Percentiles rank a stretch among this genome's conserved stretches.
phyloP scores from a whole-genome alignment of 2,797 vertebrate species.

The Phrynocephalus vlangalii region DNA sequence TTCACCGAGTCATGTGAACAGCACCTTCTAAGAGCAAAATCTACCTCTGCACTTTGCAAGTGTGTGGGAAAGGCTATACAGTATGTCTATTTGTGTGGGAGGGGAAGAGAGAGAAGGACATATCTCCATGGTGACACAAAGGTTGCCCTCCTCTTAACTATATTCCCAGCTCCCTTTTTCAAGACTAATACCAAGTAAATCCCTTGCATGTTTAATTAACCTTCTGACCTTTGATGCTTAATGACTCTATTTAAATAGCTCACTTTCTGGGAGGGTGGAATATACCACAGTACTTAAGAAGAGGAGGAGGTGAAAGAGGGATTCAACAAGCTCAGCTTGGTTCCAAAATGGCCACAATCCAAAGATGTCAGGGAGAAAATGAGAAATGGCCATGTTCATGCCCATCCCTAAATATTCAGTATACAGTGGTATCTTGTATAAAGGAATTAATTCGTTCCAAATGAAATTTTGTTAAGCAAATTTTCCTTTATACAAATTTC shows the following conservation, averaged over 20 bases:
- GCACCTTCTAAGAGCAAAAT: slow-evolving; percentile 1
- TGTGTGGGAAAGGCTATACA: no score
- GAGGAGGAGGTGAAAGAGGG: not conserved
- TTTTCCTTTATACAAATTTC: no score
- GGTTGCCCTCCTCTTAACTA: not conserved
- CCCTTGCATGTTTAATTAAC: slow-evolving; percentile 34
- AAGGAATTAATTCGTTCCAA: no score
- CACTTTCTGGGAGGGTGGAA: not conserved
- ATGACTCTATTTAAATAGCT: slow-evolving; percentile 23
- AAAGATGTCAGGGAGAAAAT: not conserved
- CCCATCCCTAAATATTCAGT: not conserved
- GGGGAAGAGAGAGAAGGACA: not conserved
- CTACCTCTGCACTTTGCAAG: no score
- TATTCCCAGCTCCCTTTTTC: not conserved
- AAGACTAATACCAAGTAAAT: slow-evolving; percentile 31
- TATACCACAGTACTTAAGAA: not conserved
- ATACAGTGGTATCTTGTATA: no score
- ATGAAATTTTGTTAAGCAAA: no score
- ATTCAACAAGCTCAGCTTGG: not conserved
- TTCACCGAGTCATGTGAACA: not conserved
- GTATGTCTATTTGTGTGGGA: no score
- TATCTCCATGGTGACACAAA: not conserved
- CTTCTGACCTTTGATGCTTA: slow-evolving; percentile 27
- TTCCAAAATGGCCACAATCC: not conserved
- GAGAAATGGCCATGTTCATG: not conserved